Percentiles rank a stretch among this genome's conserved stretches.
Conservation (phyloP, 2,797 vertebrate genomes). For the Glossophaga mutica region DNA sequence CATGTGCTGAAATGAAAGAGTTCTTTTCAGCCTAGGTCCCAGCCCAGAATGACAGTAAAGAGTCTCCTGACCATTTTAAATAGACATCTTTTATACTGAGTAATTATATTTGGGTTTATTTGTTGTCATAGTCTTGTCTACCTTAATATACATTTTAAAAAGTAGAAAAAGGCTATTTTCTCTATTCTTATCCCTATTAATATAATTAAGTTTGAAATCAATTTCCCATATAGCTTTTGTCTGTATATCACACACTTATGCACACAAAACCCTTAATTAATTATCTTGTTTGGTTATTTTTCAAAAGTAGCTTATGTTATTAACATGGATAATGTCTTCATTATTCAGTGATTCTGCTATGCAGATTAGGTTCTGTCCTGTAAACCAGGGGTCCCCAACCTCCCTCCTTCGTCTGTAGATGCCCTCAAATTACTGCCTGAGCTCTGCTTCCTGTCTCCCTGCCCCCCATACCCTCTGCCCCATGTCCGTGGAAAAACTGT, state of each 20-base stretch:
- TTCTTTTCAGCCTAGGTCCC: not conserved
- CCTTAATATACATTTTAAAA: not conserved
- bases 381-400: not conserved
- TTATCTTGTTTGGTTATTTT: constrained; percentile 2
- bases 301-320: constrained; percentile 1
- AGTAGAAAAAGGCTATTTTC: not conserved
- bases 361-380: not conserved
- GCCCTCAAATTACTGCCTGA: no score
- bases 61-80: not conserved
- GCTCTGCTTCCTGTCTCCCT: no score
- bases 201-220: constrained; percentile 21
- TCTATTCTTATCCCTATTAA: not conserved
- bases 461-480: no score
- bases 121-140: not conserved
- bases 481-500: no score
- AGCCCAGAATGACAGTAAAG: not conserved
- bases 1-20: not conserved
- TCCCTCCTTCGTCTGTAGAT: no score
- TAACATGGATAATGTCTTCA: not conserved
- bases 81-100: not conserved
- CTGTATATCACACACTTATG: not conserved
- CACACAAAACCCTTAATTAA: not conserved
- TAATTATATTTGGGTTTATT: not conserved
- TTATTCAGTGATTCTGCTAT: not conserved
- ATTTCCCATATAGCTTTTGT: not conserved